A percentile compares a stretch with the other conserved stretches of the same genome.
Conservation (phyloP, 1,140 invertebrate genomes). For the Globodera rostochiensis region DNA sequence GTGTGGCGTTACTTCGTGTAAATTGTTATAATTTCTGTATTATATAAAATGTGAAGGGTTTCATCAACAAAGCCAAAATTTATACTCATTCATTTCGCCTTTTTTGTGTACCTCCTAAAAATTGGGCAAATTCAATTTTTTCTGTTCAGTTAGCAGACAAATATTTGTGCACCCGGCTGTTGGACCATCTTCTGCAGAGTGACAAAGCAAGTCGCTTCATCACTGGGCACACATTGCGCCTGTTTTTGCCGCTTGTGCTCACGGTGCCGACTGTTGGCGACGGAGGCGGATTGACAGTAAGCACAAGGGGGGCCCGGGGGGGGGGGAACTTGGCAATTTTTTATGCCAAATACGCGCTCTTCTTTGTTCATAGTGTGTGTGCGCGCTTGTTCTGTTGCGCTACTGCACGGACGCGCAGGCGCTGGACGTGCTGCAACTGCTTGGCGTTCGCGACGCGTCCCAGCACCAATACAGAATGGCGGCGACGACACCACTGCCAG, state of each 20-base stretch:
- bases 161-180: conserved; percentile 27
- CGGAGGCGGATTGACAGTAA: conserved; percentile 9
- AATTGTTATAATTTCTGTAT: background rate
- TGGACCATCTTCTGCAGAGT: conserved; percentile 24
- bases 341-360: too few species aligned
- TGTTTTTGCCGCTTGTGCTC: conserved; percentile 27
- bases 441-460: too few species aligned
- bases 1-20: conserved; percentile 30
- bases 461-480: too few species aligned
- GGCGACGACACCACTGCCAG: too few species aligned
- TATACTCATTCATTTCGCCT: background rate
- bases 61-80: too few species aligned
- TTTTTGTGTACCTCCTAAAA: background rate
- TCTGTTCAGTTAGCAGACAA: conserved; percentile 35
- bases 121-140: too few species aligned
- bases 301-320: background rate
- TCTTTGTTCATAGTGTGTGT: too few species aligned
- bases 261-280: conserved; percentile 27
- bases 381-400: too few species aligned
- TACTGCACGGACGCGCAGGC: too few species aligned
- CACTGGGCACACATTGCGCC: conserved; percentile 14
- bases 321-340: too few species aligned
- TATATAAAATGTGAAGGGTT: too few species aligned
- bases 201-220: conserved; percentile 12
- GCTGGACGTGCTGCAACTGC: too few species aligned